Base-by-base conservation (phyloP, 2,888 invertebrate genomes). In the Parapristionchus giblindavisi region DNA sequence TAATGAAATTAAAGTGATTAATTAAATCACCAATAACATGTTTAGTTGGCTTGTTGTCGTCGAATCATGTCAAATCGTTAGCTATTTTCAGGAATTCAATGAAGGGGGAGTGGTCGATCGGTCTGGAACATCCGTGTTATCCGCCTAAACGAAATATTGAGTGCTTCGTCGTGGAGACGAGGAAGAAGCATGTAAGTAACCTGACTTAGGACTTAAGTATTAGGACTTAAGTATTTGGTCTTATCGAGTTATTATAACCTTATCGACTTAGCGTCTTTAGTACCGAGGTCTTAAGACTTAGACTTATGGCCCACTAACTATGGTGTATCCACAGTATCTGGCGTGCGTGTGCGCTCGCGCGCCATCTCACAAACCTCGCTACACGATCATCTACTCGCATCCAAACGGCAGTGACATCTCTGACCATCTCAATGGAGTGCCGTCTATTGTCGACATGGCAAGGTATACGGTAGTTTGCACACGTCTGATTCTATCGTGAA, bases 391-490 rank as follows among this genome's bases (percentile, higher is more conserved):
- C 34, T 85, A 82, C 77, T 82, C 84, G 11, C 85, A 85, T 66
- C 83, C 83, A 27, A 84, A 83, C 72, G 85, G 83, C 32, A 77
- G 76, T 4, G 85, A 85, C 72, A 63, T 85, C 48, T 81, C 80
- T 27, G 85, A 85, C 63, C 83, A 83, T 58, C 75, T 85, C 24
- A 54, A 78, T 43, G 80, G 80, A 17, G 72, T 79, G 2, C 82
- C 82, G 2, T 76, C 75, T 2, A 66, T 82, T 4, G 32, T 61
- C 17, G 82, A 82, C 58, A 56, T 82, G 43, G 80, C 82, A 1
- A 52, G 77, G 76, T 76, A 29, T 5, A n/a, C n/a, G 24, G 17
- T 3, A 38, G 29, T 34, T 32, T 40, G 56, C 40, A 24, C n/a
- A 48, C 38, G 24, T 36, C 24, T 29, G 17, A 38, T 27, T 29